Evolutionary conservation across 30 jellyfish, hydroid and myxozoan species (phyloP).

Genomic region (Morbakka virulenta): DNA sequence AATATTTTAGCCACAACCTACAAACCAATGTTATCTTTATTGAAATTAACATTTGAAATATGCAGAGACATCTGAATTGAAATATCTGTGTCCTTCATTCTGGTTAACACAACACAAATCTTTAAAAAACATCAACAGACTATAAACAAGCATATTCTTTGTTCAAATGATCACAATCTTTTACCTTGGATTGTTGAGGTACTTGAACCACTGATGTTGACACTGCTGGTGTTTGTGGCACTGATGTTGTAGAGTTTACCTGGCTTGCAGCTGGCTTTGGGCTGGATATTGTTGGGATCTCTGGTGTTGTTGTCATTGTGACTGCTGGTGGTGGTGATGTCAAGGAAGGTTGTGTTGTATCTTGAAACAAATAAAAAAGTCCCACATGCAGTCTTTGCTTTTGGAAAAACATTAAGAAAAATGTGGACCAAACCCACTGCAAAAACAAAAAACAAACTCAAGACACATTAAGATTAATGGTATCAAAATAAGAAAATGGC

Average conservation of each 20-base stretch:
- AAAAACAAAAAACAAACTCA: too few relatives aligned
- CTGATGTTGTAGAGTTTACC: constrained; percentile 40
- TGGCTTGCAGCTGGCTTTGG: constrained; percentile 68
- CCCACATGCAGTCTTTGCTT: not conserved
- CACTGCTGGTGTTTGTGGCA: constrained; percentile 44
- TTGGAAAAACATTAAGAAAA: not conserved
- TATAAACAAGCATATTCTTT: not conserved
- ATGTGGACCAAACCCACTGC: not conserved
- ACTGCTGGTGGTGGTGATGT: constrained; percentile 76
- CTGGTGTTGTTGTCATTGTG: constrained; percentile 54
- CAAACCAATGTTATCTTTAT: too few relatives aligned
- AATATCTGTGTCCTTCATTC: too few relatives aligned
- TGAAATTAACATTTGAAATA: too few relatives aligned
- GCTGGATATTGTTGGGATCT: constrained; percentile 24
- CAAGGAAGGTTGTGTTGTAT: constrained; percentile 91
- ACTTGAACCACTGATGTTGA: constrained; percentile 12
- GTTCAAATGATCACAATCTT: not conserved
- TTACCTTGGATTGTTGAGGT: not conserved
- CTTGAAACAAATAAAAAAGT: constrained; percentile 4
- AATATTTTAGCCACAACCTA: too few relatives aligned
- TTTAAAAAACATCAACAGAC: not conserved
- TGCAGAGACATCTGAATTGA: too few relatives aligned
- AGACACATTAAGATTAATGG: too few relatives aligned
- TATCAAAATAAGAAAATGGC: too few relatives aligned
- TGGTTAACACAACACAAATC: not conserved